These are phyloP conservation scores for Zeugodacus cucurbitae DNA, from an alignment of 1,140 invertebrate species.

Conservation along the genomic window DNA sequence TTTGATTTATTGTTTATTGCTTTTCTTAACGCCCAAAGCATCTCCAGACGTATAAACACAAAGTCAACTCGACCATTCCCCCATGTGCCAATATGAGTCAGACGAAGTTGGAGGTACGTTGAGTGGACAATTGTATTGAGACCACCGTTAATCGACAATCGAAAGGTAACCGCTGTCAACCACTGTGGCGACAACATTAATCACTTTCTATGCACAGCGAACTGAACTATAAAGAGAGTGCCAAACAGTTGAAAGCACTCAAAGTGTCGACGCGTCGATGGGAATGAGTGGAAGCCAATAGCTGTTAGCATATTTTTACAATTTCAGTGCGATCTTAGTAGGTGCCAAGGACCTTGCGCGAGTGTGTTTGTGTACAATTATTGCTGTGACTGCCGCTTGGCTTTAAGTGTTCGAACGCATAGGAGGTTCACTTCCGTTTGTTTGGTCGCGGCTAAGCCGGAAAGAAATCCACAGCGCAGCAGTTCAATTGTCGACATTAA, in stretches of 20 bases:
- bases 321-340: background rate
- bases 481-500: background rate
- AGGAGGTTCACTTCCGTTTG: background rate
- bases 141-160: conserved; percentile 3
- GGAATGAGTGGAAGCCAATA: background rate
- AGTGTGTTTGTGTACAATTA: background rate
- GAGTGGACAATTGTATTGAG: conserved; percentile 19
- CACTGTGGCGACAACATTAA: conserved; percentile 30
- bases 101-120: background rate
- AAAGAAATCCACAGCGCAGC: background rate
- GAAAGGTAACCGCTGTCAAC: conserved; percentile 37
- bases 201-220: background rate
- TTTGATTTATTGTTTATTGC: conserved; percentile 31
- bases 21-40: background rate
- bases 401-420: background rate
- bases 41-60: background rate
- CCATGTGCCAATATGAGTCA: no score
- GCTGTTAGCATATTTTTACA: conserved; percentile 25
- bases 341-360: background rate
- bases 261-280: background rate
- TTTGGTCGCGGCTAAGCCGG: background rate
- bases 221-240: background rate
- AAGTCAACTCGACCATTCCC: no score
- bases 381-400: background rate
- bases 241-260: background rate